These are phyloP conservation scores for Lithophane leautieri DNA, from an alignment of 2,888 invertebrate species.

Conservation along the genomic window DNA sequence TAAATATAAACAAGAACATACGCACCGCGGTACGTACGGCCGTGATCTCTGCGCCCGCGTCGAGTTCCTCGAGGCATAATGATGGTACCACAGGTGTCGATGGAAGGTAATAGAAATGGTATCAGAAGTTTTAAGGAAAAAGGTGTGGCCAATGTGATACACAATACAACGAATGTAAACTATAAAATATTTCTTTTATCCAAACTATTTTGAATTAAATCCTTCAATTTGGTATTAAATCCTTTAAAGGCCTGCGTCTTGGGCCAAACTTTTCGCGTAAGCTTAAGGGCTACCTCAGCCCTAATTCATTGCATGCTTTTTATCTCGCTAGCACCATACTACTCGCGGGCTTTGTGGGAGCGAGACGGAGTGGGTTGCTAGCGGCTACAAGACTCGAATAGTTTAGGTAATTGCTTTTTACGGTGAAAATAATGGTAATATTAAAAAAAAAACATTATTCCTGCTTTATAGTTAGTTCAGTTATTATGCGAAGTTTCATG, in stretches of 20 bases:
- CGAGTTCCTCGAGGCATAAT: constrained; percentile 30
- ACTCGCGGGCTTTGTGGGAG: too few relatives aligned
- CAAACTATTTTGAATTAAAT: background rate
- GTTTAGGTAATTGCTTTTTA: too few relatives aligned
- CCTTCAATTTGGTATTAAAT: constrained; percentile 5
- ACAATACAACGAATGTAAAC: background rate
- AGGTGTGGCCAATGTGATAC: background rate
- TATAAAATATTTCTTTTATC: background rate
- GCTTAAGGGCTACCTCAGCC: too few relatives aligned
- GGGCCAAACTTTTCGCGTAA: background rate
- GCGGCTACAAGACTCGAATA: too few relatives aligned
- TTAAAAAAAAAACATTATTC: too few relatives aligned
- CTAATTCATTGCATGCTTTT: too few relatives aligned
- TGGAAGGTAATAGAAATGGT: constrained; percentile 16
- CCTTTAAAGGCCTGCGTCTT: background rate
- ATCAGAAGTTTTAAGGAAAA: background rate
- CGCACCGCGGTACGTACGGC: constrained; percentile 36
- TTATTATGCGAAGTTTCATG: too few relatives aligned
- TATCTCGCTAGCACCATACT: too few relatives aligned
- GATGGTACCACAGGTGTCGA: constrained; percentile 18
- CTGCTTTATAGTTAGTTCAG: too few relatives aligned
- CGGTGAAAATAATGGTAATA: too few relatives aligned
- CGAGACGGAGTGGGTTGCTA: too few relatives aligned
- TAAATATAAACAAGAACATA: constrained; percentile 62
- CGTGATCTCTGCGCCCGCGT: constrained; percentile 51